Base-by-base conservation (phyloP, 1,140 invertebrate species). In the Lordiphosa clarofinis region DNA sequence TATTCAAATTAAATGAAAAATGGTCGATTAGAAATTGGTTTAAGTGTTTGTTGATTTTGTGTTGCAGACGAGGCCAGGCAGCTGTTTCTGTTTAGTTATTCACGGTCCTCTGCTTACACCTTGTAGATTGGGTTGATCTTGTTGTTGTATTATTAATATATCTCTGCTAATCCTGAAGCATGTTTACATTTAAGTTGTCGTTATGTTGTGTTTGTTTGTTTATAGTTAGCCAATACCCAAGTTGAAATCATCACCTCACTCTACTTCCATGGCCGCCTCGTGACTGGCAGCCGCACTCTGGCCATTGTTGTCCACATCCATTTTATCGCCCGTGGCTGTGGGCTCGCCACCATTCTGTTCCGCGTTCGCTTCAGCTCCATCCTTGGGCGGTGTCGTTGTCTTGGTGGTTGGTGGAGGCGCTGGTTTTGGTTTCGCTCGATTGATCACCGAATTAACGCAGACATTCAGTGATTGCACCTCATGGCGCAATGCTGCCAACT, bases 401-500 rank as follows among this genome's bases (percentile, higher is more conserved):
- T 82, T 81, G 11, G 73, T 39, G 46, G 78, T 56, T 50, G 88
- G 81, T 52, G 88, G 87, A 49, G 78, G 50, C 61, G 88, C 78
- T 59, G 88, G 88, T 59, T 89, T 89, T 38, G 88, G 88, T 79
- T 89, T 89, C 65, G 88, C 86, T 6, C 88, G 82, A 53, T 86
- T 89, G n/a, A 89, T 63, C 5, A 89, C 87, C 21, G 86, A 88
- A 55, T 87, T 89, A n/a, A 89, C 84, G 49, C 88, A 87, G 12
- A 74, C 50, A 33, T 71, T 76, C 12, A 89, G 42, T 0, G 75
- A 74, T 40, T 94, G 91, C 90, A 92, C 92, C 86, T 95, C 94
- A 54, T 92, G 89, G 42, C 93, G 91, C 55, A 98, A 94, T 78
- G 96, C 93, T 33, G 92, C 91, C n/a, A 93, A 91, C 59, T 94